A percentile compares a stretch with the other conserved stretches of the same genome.
phyloP scores from a whole-genome alignment of 2,113 vertebrate species.

The Equus przewalskii region DNA sequence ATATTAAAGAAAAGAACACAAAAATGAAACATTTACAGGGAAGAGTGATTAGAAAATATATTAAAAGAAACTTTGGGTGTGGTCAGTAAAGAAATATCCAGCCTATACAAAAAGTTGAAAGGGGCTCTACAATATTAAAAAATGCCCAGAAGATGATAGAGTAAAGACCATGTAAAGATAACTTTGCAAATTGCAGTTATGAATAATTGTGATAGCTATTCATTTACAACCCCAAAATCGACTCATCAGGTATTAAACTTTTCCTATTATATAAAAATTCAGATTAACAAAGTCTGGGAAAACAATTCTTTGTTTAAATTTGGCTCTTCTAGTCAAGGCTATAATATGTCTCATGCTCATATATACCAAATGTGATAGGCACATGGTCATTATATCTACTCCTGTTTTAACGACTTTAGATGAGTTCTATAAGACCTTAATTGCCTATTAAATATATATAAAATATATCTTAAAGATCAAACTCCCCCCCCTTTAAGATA shows the following conservation, averaged over 20 bases:
- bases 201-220: neutral
- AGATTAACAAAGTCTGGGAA: neutral
- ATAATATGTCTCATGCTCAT: neutral
- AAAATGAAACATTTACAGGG: slow-evolving; percentile 1
- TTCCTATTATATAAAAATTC: neutral
- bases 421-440: neutral
- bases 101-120: slow-evolving; percentile 23
- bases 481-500: neutral
- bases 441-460: neutral
- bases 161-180: slow-evolving; percentile 4
- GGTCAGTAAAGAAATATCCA: slow-evolving; percentile 19
- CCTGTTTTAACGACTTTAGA: slow-evolving; percentile 7
- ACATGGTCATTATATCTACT: neutral
- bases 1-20: neutral
- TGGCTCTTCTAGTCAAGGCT: neutral
- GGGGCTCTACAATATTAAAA: neutral
- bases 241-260: neutral
- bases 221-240: neutral
- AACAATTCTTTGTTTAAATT: slow-evolving; percentile 28
- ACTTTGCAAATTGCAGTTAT: neutral
- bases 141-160: neutral
- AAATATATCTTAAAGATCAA: neutral
- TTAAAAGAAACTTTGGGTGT: slow-evolving; percentile 15
- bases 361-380: neutral
- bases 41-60: neutral